Conservation (phyloP, 2,797 vertebrate species). For the Carcharodon carcharias region DNA sequence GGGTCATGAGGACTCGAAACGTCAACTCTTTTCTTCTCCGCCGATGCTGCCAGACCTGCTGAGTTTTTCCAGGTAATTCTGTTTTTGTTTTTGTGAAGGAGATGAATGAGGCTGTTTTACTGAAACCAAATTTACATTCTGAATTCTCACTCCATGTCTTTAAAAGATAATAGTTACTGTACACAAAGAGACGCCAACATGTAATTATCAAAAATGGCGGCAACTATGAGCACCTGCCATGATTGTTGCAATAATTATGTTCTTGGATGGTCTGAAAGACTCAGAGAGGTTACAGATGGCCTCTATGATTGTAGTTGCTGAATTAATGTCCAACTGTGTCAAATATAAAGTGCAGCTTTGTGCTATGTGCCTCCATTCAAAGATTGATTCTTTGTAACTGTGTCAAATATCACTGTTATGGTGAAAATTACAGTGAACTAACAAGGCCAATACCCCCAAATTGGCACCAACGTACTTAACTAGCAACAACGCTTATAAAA, state of each 20-base stretch:
- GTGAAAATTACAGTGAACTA: conserved; percentile 10
- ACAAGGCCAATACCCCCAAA: not conserved
- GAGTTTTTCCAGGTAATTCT: too few relatives aligned
- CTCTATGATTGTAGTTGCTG: not conserved
- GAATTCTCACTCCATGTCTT: not conserved
- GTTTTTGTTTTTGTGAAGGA: too few relatives aligned
- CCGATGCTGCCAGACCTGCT: too few relatives aligned
- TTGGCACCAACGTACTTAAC: conserved; percentile 1
- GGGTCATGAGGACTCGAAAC: too few relatives aligned
- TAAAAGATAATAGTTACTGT: not conserved
- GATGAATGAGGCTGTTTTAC: not conserved
- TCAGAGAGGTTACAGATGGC: conserved; percentile 31
- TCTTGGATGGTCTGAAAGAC: conserved; percentile 17
- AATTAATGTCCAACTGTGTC: conserved; percentile 15
- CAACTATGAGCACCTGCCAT: not conserved
- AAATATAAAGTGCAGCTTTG: conserved; percentile 21
- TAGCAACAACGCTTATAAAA: conserved; percentile 8
- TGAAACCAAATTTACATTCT: not conserved
- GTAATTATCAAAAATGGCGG: conserved; percentile 27
- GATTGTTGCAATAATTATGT: conserved; percentile 15
- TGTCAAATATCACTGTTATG: not conserved
- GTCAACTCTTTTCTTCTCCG: too few relatives aligned
- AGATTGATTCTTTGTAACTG: not conserved
- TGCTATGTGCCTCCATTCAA: not conserved
- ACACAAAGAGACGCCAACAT: not conserved